These are phyloP conservation scores for Fabriciana adippe DNA, from an alignment of 2,888 invertebrate genomes.

Conservation along the genomic window DNA sequence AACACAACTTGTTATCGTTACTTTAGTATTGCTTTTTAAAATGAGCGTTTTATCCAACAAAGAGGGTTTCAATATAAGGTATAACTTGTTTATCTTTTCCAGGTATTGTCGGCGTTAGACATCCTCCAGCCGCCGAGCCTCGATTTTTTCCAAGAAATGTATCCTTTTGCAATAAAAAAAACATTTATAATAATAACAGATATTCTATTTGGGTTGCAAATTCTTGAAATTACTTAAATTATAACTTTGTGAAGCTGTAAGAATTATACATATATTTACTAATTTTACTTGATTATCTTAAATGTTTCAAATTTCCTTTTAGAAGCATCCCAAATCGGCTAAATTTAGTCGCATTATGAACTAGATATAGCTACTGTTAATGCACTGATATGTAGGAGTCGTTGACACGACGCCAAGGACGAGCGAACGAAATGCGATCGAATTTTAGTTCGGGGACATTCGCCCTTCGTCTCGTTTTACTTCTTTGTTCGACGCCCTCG, in stretches of 20 bases:
- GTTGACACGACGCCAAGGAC: constrained; percentile 40
- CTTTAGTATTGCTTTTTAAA: too few species aligned
- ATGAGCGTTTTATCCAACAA: too few species aligned
- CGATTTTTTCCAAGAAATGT: constrained; percentile 99
- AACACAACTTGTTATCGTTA: too few species aligned
- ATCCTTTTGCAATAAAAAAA: constrained; percentile 85
- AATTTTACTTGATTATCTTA: too few species aligned
- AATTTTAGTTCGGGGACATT: constrained; percentile 38
- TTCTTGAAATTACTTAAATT: not conserved
- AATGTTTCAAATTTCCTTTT: too few species aligned
- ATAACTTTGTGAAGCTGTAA: not conserved
- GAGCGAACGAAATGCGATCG: constrained; percentile 30
- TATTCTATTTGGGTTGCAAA: not conserved
- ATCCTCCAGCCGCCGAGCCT: constrained; percentile 99
- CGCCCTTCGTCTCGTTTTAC: constrained; percentile 30
- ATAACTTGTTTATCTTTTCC: constrained; percentile 60
- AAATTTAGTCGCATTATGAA: too few species aligned
- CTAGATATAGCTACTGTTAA: not conserved
- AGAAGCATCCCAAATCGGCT: too few species aligned
- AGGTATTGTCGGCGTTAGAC: constrained; percentile 99
- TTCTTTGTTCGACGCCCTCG: constrained; percentile 28
- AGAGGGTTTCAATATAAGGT: not conserved
- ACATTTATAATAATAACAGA: not conserved
- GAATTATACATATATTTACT: too few species aligned
- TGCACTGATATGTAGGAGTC: constrained; percentile 25